Percentiles rank a stretch among this genome's conserved stretches.
Conservation (phyloP, 2,888 invertebrate species). For the Erannis defoliaria region DNA sequence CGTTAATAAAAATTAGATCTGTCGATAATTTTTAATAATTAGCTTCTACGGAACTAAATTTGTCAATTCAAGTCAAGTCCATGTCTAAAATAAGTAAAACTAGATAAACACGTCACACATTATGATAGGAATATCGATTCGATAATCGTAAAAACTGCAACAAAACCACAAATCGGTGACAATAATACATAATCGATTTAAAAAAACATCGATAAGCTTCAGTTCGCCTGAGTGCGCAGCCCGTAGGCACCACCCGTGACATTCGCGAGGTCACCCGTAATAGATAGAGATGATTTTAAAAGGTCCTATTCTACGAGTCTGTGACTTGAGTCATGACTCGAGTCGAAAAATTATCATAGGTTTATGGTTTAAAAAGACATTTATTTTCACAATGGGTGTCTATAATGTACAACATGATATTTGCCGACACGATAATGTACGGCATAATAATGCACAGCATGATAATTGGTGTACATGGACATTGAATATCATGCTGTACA, state of each 20-base stretch:
- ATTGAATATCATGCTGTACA: too few species aligned
- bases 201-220: conserved; percentile 57
- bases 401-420: too few species aligned
- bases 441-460: too few species aligned
- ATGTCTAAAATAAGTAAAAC: too few species aligned
- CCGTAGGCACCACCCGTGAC: conserved; percentile 66
- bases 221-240: conserved; percentile 61
- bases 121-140: neutral
- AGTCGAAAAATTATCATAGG: too few species aligned
- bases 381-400: too few species aligned
- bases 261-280: conserved; percentile 70
- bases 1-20: too few species aligned
- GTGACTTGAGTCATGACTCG: too few species aligned
- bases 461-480: too few species aligned
- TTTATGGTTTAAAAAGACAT: too few species aligned
- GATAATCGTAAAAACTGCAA: conserved; percentile 8
- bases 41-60: neutral
- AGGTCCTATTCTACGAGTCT: conserved; percentile 23
- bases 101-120: neutral
- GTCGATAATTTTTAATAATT: neutral
- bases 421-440: too few species aligned
- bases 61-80: too few species aligned
- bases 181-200: conserved; percentile 51
- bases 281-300: conserved; percentile 14
- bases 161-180: conserved; percentile 30